These are phyloP conservation scores for Acleris sparsana DNA, from an alignment of 2,888 invertebrate species.

Conservation along the genomic window DNA sequence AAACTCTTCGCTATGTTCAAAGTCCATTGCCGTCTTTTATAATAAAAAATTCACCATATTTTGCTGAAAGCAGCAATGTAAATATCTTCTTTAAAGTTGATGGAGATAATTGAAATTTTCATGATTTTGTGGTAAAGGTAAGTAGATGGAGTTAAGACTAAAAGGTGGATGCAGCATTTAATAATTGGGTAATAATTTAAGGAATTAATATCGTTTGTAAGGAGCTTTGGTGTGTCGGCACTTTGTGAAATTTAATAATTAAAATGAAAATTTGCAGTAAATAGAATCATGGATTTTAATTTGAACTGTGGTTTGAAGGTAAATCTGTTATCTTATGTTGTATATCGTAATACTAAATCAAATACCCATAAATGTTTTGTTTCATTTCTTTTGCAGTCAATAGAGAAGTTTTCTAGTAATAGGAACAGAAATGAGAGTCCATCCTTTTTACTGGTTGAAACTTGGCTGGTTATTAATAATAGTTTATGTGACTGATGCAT, in stretches of 20 bases:
- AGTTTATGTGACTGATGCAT: too few relatives aligned
- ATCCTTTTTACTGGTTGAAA: too few relatives aligned
- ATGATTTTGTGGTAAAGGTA: conserved; percentile 12
- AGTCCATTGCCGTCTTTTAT: conserved; percentile 37
- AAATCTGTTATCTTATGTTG: too few relatives aligned
- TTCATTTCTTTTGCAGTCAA: too few relatives aligned
- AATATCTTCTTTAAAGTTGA: not conserved
- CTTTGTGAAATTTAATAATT: conserved; percentile 5
- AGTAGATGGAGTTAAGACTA: conserved; percentile 31
- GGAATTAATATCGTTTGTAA: conserved; percentile 30
- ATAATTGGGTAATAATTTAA: conserved; percentile 35
- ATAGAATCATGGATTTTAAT: not conserved
- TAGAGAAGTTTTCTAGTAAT: too few relatives aligned
- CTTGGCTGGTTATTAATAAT: too few relatives aligned
- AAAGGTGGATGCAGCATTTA: conserved; percentile 35
- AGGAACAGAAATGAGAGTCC: too few relatives aligned
- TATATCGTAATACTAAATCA: too few relatives aligned
- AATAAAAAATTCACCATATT: not conserved
- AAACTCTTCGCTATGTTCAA: not conserved
- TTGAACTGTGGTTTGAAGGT: too few relatives aligned
- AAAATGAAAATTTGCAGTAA: conserved; percentile 10
- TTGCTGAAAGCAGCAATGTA: conserved; percentile 9
- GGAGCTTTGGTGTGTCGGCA: conserved; percentile 28
- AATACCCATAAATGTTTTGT: too few relatives aligned
- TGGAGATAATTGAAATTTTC: not conserved